phyloP scores from a whole-genome alignment of 2,113 vertebrate species.

The Neogale vison region DNA sequence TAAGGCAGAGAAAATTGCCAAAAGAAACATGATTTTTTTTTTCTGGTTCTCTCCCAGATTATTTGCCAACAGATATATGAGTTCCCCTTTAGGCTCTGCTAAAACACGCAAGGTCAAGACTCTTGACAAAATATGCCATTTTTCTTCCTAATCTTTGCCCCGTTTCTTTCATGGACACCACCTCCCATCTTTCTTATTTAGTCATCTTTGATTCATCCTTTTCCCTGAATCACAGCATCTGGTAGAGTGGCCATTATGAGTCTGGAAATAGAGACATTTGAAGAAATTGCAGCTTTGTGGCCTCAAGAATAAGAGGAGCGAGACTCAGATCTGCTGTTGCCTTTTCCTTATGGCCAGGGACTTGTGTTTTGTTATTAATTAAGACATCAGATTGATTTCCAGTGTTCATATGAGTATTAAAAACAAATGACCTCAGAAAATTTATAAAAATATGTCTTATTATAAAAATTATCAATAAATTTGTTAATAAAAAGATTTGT shows the following conservation, averaged over 20 bases:
- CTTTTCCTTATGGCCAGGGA: not conserved
- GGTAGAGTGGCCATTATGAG: not conserved
- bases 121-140: not conserved
- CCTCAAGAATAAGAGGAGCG: not conserved
- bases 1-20: not conserved
- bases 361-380: not conserved
- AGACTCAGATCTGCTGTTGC: not conserved
- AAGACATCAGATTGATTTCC: not conserved
- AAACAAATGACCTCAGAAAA: not conserved
- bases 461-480: not conserved
- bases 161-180: not conserved
- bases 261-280: not conserved
- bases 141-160: not conserved
- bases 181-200: not conserved
- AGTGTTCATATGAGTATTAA: not conserved
- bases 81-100: not conserved
- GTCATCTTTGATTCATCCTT: slow-evolving; percentile 36
- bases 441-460: not conserved
- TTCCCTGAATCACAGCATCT: slow-evolving; percentile 18
- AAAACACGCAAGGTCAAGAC: not conserved
- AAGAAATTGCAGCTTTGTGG: not conserved
- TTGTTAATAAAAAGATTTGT: not conserved
- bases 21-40: not conserved
- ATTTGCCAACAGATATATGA: not conserved
- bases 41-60: not conserved